Conservation (phyloP, 1,140 invertebrate species). For the Lerema accius region DNA sequence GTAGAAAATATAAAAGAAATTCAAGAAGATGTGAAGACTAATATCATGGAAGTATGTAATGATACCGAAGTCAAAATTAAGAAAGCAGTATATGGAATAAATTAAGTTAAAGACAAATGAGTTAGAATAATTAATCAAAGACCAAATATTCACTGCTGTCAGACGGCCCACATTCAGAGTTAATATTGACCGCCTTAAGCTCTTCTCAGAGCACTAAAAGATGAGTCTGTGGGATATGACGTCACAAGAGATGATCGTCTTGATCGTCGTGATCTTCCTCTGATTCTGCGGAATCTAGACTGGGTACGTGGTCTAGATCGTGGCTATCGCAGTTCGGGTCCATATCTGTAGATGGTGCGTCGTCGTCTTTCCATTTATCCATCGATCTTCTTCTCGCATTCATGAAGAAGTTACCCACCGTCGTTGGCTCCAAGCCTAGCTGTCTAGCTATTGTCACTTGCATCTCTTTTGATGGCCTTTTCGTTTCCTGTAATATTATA, state of each 20-base stretch:
- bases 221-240: conserved; percentile 67
- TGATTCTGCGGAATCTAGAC: conserved; percentile 72
- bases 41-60: too few relatives aligned
- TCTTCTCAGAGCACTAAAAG: conserved; percentile 71
- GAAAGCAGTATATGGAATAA: too few relatives aligned
- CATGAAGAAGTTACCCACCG: conserved; percentile 99
- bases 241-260: conserved; percentile 78
- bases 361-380: conserved; percentile 99
- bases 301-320: conserved; percentile 71
- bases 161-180: conserved; percentile 35
- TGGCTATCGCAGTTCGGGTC: conserved; percentile 67
- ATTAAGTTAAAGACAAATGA: not conserved
- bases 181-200: conserved; percentile 50
- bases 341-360: conserved; percentile 70
- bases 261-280: conserved; percentile 77
- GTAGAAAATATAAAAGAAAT: too few relatives aligned
- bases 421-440: conserved; percentile 98
- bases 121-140: conserved; percentile 8
- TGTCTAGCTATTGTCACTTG: conserved; percentile 99
- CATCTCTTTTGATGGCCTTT: conserved; percentile 99
- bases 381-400: conserved; percentile 98
- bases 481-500: conserved; percentile 93
- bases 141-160: not conserved
- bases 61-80: too few relatives aligned
- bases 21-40: too few relatives aligned